Evolutionary conservation across 2,113 vertebrate genomes (phyloP).

Genomic region (Apus apus): DNA sequence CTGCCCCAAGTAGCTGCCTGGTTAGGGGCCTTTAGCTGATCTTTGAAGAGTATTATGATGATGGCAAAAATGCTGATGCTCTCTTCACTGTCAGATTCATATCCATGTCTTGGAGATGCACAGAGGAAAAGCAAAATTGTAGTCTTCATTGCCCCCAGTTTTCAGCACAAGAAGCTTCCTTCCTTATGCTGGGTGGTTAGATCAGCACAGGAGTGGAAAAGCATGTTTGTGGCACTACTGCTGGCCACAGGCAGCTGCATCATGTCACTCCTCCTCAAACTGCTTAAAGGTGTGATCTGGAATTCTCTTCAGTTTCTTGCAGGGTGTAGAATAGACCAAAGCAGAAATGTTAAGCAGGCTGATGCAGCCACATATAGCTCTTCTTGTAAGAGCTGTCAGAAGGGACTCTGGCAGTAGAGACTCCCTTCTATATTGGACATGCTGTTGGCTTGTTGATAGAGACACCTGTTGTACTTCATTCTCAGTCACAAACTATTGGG

Average conservation of each 20-base stretch:
- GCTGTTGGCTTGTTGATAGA: background rate
- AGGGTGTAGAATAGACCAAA: background rate
- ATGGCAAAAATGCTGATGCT: background rate
- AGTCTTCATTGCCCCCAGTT: background rate
- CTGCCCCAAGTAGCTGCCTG: background rate
- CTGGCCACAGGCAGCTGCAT: background rate
- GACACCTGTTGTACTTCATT: background rate
- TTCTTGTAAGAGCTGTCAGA: background rate
- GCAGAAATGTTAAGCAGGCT: background rate
- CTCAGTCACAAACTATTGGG: background rate
- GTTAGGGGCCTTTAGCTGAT: background rate
- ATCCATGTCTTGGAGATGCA: background rate
- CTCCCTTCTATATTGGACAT: background rate
- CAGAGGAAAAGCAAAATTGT: background rate
- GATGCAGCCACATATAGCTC: accelerated
- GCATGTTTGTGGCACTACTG: background rate
- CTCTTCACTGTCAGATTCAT: background rate
- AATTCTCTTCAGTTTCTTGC: background rate
- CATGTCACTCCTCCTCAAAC: background rate
- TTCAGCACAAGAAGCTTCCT: accelerated
- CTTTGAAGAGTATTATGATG: background rate
- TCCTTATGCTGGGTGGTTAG: accelerated
- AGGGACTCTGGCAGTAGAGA: background rate
- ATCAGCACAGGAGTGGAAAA: background rate
- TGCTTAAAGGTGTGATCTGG: background rate